These are phyloP conservation scores for Chelidonichthys spinosus DNA, from an alignment of 2,797 vertebrate genomes.

Conservation along the genomic window DNA sequence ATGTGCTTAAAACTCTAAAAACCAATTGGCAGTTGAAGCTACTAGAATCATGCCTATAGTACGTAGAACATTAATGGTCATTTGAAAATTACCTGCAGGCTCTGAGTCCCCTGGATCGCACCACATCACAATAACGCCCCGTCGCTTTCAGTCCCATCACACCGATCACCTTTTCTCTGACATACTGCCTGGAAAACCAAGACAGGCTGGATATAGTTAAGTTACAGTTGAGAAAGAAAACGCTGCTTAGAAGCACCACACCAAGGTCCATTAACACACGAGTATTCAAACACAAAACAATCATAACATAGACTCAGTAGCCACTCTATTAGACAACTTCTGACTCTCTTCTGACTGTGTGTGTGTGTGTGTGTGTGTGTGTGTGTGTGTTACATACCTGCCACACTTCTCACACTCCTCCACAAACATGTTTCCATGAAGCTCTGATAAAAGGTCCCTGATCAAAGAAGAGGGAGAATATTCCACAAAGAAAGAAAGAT, in stretches of 20 bases:
- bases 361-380: conserved; percentile 9
- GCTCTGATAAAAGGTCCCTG: conserved; percentile 93
- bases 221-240: neutral
- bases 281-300: neutral
- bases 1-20: too few species aligned
- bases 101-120: conserved; percentile 92
- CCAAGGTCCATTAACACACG: neutral
- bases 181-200: conserved; percentile 88
- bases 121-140: conserved; percentile 90
- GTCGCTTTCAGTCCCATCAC: conserved; percentile 98
- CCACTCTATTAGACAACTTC: neutral
- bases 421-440: conserved; percentile 99
- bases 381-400: conserved; percentile 86
- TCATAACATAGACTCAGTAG: neutral
- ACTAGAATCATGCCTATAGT: too few species aligned
- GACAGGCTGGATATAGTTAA: neutral
- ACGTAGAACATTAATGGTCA: neutral
- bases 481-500: conserved; percentile 2
- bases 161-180: conserved; percentile 92
- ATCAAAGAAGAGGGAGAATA: conserved; percentile 32
- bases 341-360: neutral
- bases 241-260: neutral
- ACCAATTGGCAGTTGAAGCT: too few species aligned
- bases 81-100: conserved; percentile 89
- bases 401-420: conserved; percentile 96